Conservation (phyloP, 2,797 vertebrate species). For the Paguma larvata region DNA sequence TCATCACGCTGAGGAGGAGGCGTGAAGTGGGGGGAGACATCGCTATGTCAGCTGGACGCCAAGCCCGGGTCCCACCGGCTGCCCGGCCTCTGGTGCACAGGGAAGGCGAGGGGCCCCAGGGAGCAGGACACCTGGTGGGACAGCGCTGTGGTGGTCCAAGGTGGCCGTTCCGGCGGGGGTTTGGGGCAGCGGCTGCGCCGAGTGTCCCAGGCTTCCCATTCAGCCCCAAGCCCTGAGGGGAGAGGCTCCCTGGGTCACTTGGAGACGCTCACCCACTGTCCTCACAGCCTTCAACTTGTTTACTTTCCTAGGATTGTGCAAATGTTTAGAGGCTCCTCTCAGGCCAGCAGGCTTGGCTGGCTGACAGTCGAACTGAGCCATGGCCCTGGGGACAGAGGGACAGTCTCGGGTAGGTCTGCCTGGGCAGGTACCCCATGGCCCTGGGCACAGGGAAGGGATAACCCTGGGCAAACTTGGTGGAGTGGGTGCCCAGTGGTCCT, state of each 20-base stretch:
- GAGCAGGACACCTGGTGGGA: neutral
- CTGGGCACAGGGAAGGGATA: too few relatives aligned
- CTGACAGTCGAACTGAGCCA: neutral
- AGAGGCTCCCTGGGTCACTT: neutral
- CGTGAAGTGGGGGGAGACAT: too few relatives aligned
- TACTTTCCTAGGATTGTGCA: neutral
- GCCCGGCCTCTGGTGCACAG: accelerated
- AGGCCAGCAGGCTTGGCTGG: neutral
- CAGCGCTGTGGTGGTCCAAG: too few relatives aligned
- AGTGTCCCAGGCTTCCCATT: neutral
- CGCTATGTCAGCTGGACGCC: too few relatives aligned
- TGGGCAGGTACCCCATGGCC: accelerated
- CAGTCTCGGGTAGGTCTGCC: accelerated
- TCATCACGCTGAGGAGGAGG: neutral
- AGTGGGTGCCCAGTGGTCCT: accelerated
- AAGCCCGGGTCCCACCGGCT: neutral
- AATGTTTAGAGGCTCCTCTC: accelerated
- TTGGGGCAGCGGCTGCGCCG: accelerated
- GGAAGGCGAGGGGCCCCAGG: accelerated
- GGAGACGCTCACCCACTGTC: neutral
- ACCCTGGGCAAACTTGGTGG: accelerated
- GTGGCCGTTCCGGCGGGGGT: neutral
- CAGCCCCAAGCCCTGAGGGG: neutral
- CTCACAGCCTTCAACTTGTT: neutral
- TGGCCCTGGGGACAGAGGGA: neutral